Base-by-base conservation (phyloP, 92 coral and sea anemone genomes). In the Pocillopora grandis region DNA sequence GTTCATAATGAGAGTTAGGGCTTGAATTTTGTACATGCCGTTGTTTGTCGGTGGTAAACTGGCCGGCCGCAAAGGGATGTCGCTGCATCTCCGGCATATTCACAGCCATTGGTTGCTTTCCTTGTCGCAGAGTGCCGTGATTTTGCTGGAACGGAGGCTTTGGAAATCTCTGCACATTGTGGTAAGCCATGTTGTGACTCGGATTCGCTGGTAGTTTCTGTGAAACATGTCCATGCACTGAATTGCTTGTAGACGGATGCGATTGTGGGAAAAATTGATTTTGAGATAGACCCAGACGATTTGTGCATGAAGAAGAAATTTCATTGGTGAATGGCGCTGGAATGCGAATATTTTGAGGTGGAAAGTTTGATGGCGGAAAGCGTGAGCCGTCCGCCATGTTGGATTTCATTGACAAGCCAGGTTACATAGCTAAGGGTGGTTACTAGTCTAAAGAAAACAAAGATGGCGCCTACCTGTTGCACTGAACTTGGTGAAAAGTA, bases 381-480 rank as follows among this genome's bases (percentile, higher is more conserved):
- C 86, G 88, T 84, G 88, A 33, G 35, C 88, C 88, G 77, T 84
- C 94, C 88, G 94, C 94, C 94, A 91, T 91, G 58, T 88, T 91
- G 92, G 58, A 76, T 70, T 76, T 58, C 55, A 5, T 36, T 1
- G 9, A 42, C 33, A 66, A 85, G 88, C 94, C 87, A 71, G 90
- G 92, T 55, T 76, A 77, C 94, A 19, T 42, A 85, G 84, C 62
- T 0, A n/a, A 57, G 91, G 91, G 82, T 82, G 93, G 93, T 71
- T 79, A 89, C 92, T 16, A 84, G 78, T 42, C 8, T 3, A 0
- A 2, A 42, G 52, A 80, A 23, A 87, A 81, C 87, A 86, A 89
- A 86, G 76, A 94, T 94, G 98, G 95, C 90, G 92, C 92, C 75
- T 82, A 86, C 83, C 71, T 76, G 86, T 76, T 86, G 91, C 88